Evolutionary conservation across 1,140 invertebrate genomes (phyloP).

Genomic region (Zaprionus kolodkinae): DNA sequence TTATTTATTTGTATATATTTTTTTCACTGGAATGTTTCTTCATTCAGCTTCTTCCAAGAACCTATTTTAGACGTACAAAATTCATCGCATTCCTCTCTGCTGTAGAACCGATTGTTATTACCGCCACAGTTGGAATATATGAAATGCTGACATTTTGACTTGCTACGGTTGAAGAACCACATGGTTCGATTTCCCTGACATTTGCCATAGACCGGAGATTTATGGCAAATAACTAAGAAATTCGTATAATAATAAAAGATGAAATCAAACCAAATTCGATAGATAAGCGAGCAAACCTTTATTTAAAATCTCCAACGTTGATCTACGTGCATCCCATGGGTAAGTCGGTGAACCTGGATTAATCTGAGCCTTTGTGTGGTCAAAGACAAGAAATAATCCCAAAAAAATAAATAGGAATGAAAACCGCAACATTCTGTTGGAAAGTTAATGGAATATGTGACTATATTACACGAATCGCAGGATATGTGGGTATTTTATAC

Average conservation of each 20-base stretch:
- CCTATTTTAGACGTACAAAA: constrained; percentile 10
- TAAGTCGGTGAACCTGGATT: too few species aligned
- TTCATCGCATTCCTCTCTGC: constrained; percentile 10
- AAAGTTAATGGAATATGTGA: not conserved
- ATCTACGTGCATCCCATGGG: not conserved
- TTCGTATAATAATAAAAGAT: too few species aligned
- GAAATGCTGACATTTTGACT: not conserved
- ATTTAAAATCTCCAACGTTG: not conserved
- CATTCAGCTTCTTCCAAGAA: too few species aligned
- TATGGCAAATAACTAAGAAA: constrained; percentile 7
- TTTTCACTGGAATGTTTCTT: too few species aligned
- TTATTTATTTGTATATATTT: too few species aligned
- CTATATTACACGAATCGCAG: not conserved
- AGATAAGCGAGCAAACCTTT: not conserved
- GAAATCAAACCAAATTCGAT: not conserved
- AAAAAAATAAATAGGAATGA: not conserved
- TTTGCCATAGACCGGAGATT: constrained; percentile 24
- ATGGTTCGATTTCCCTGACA: constrained; percentile 14
- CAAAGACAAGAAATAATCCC: not conserved
- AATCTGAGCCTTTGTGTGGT: too few species aligned
- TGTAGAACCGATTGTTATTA: constrained; percentile 36
- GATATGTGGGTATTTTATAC: not conserved
- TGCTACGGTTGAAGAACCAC: constrained; percentile 18
- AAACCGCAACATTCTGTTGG: not conserved
- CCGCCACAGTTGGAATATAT: constrained; percentile 24